phyloP scores from a whole-genome alignment of 2,888 invertebrate species.

The Perizoma affinitatum region DNA sequence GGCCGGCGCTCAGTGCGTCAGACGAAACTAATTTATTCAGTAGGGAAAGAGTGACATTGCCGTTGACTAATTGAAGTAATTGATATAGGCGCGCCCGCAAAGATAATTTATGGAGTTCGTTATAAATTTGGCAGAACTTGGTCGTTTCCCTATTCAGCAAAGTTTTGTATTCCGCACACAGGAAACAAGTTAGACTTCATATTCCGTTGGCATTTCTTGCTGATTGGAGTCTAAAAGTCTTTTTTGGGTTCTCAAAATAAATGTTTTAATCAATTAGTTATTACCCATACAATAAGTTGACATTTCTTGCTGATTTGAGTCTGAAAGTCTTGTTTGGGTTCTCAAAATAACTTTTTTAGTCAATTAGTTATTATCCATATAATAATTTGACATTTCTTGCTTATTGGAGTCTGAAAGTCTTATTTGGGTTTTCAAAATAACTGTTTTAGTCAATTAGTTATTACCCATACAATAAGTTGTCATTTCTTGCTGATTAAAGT shows the following conservation, averaged over 20 bases:
- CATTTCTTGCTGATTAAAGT: too few relatives aligned
- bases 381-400: neutral
- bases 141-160: slow-evolving; percentile 11
- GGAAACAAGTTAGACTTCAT: neutral
- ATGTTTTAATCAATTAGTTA: neutral
- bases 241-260: neutral
- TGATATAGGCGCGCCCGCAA: slow-evolving; percentile 22
- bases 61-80: slow-evolving; percentile 37
- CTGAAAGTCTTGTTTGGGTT: too few relatives aligned
- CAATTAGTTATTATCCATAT: too few relatives aligned
- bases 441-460: neutral
- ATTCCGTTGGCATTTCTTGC: neutral
- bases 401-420: neutral
- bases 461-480: slow-evolving; percentile 12
- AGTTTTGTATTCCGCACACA: slow-evolving; percentile 10
- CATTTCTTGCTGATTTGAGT: too few relatives aligned
- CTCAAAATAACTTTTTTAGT: too few relatives aligned
- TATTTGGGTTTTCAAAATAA: neutral
- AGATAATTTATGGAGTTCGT: slow-evolving; percentile 22
- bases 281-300: slow-evolving; percentile 12
- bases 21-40: slow-evolving; percentile 56
- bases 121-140: slow-evolving; percentile 15
- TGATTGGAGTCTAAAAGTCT: neutral
- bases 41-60: slow-evolving; percentile 46
- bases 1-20: slow-evolving; percentile 46